Conservation (phyloP, 1,140 invertebrate species). For the Apocrypta bakeri region DNA sequence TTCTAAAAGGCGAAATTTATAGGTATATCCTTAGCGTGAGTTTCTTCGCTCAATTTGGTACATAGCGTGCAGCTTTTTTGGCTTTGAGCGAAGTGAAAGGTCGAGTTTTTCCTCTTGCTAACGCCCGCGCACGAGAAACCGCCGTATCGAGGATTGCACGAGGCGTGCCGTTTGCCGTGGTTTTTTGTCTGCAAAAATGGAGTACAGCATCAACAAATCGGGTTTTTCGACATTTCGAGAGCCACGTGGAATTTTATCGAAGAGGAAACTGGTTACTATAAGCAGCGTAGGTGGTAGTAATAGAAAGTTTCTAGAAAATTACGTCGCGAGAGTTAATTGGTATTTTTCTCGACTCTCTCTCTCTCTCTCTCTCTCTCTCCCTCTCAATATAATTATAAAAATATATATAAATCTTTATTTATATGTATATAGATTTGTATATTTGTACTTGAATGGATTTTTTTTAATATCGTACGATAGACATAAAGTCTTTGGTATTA, state of each 20-base stretch:
- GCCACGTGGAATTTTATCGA: background rate
- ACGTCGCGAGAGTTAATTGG: background rate
- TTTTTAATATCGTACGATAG: too few species aligned
- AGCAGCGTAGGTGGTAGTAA: background rate
- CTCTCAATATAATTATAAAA: too few species aligned
- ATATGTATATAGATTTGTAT: too few species aligned
- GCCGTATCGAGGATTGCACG: background rate
- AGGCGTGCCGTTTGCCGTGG: background rate
- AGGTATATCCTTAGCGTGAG: background rate
- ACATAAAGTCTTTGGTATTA: background rate
- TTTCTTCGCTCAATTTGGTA: conserved; percentile 38
- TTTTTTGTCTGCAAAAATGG: conserved; percentile 7
- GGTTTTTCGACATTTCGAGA: too few species aligned
- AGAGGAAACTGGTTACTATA: background rate
- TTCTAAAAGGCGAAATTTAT: background rate
- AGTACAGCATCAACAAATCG: background rate
- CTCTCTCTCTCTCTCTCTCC: too few species aligned
- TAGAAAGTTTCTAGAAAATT: background rate
- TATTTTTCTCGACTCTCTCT: too few species aligned
- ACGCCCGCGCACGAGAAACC: conserved; percentile 37
- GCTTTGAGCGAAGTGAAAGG: conserved; percentile 37
- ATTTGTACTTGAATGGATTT: too few species aligned
- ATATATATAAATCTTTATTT: too few species aligned
- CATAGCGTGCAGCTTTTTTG: conserved; percentile 30
- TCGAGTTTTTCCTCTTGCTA: conserved; percentile 37